Evolutionary conservation across 2,113 vertebrate genomes (phyloP).

Genomic region (Erpornis zantholeuca): DNA sequence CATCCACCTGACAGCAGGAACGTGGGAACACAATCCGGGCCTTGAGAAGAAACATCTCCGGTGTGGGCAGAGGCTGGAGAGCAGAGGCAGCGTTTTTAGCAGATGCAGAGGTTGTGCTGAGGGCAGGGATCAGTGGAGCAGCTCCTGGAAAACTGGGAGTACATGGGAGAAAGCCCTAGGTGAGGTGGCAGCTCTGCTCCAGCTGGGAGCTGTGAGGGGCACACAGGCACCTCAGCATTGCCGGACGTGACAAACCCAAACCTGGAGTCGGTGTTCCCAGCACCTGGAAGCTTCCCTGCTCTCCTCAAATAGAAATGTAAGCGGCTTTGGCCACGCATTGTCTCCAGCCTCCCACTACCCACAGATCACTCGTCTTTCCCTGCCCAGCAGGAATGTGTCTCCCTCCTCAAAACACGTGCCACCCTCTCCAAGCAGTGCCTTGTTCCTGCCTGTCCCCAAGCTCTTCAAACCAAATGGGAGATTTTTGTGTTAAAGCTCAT

Average conservation of each 20-base stretch:
- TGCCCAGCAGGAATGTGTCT: not conserved
- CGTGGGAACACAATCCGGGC: not conserved
- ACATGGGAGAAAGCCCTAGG: not conserved
- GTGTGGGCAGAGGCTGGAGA: not conserved
- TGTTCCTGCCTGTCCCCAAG: not conserved
- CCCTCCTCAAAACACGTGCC: not conserved
- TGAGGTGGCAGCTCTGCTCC: not conserved
- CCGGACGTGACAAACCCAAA: not conserved
- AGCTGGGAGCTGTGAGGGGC: not conserved
- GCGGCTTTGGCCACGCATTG: not conserved
- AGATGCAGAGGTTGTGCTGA: not conserved
- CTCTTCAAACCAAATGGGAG: not conserved
- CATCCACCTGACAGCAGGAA: not conserved
- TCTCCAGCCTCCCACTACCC: not conserved
- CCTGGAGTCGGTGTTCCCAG: not conserved
- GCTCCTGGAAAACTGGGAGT: not conserved
- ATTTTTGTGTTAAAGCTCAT: not conserved
- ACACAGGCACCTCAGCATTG: accelerated
- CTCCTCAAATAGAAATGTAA: not conserved
- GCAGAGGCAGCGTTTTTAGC: not conserved
- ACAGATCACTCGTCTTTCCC: accelerated
- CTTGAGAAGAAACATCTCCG: not conserved
- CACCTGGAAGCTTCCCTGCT: not conserved
- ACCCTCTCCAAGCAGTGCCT: accelerated
- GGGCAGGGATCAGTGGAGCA: not conserved